Evolutionary conservation across 2,888 invertebrate genomes (phyloP).

Genomic region (Apotomis betuletana): DNA sequence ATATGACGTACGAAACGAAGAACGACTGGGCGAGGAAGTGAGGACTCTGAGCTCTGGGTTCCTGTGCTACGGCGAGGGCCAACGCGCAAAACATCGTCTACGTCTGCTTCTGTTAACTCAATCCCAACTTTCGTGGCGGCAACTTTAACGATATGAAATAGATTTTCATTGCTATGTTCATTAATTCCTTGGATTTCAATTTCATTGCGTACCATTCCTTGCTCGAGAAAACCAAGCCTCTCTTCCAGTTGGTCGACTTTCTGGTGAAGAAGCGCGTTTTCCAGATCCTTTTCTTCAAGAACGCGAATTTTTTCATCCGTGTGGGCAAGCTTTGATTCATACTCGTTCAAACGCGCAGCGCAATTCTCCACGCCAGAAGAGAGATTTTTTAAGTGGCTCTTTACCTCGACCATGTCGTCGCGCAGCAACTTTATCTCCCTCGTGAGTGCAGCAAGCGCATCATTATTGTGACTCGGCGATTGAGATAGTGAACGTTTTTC

Average conservation of each 20-base stretch:
- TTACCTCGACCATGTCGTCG: constrained; percentile 1
- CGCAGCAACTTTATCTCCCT: constrained; percentile 1
- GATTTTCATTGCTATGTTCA: background rate
- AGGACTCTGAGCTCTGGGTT: background rate
- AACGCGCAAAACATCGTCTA: constrained; percentile 1
- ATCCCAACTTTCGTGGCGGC: background rate
- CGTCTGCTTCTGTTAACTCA: background rate
- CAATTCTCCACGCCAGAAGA: background rate
- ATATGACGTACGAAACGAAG: constrained; percentile 4
- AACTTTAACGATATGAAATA: background rate
- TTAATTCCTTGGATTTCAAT: constrained; percentile 11
- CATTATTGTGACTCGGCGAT: background rate
- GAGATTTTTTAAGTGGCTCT: background rate
- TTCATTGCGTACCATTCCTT: constrained; percentile 3
- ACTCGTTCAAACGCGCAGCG: background rate
- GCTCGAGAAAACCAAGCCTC: background rate
- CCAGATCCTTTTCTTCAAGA: constrained; percentile 2
- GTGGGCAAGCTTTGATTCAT: background rate
- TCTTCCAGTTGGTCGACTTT: background rate
- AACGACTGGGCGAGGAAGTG: constrained; percentile 10
- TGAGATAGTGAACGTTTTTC: constrained; percentile 2
- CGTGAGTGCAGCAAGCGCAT: background rate
- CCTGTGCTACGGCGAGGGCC: background rate
- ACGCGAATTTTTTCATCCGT: background rate
- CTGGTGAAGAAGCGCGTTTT: constrained; percentile 5